Evolutionary conservation across 1,140 invertebrate genomes (phyloP).

Genomic region (Eurytemora carolleeae): DNA sequence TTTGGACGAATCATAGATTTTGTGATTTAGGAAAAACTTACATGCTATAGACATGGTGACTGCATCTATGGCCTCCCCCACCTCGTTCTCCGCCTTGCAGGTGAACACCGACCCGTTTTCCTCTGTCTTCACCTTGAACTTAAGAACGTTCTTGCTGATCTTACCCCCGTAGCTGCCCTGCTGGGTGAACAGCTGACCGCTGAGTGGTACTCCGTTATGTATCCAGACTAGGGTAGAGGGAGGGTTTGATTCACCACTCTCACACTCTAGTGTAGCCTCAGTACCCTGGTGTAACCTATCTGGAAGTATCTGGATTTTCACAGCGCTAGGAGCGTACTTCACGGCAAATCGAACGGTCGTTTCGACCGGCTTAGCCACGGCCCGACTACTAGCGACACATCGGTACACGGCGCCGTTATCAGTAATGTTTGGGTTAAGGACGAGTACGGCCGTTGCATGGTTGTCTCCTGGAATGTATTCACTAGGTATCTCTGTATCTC

Average conservation of each 20-base stretch:
- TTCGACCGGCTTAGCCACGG: slow-evolving; percentile 18
- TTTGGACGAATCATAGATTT: too few relatives aligned
- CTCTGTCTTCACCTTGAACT: neutral
- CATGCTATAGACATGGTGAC: neutral
- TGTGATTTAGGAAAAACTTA: neutral
- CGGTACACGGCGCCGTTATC: slow-evolving; percentile 23
- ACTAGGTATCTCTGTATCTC: slow-evolving; percentile 17
- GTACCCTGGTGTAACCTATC: neutral
- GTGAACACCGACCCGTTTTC: neutral
- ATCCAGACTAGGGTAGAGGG: neutral
- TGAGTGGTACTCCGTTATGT: neutral
- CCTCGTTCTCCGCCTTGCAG: neutral
- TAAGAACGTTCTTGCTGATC: neutral
- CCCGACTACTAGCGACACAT: slow-evolving; percentile 23
- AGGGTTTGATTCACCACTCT: neutral
- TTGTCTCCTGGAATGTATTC: slow-evolving; percentile 12
- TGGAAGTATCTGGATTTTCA: neutral
- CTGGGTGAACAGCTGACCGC: neutral
- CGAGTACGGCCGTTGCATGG: neutral
- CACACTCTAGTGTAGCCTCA: neutral
- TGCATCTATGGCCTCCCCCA: neutral
- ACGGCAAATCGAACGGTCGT: slow-evolving; percentile 23
- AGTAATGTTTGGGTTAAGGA: slow-evolving; percentile 16
- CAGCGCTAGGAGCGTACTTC: slow-evolving; percentile 22
- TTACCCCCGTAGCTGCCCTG: neutral